Percentiles rank a stretch among this genome's conserved stretches.
These are phyloP conservation scores for Anguilla megastoma DNA, from an alignment of 2,797 vertebrate species.

Conservation along the genomic window DNA sequence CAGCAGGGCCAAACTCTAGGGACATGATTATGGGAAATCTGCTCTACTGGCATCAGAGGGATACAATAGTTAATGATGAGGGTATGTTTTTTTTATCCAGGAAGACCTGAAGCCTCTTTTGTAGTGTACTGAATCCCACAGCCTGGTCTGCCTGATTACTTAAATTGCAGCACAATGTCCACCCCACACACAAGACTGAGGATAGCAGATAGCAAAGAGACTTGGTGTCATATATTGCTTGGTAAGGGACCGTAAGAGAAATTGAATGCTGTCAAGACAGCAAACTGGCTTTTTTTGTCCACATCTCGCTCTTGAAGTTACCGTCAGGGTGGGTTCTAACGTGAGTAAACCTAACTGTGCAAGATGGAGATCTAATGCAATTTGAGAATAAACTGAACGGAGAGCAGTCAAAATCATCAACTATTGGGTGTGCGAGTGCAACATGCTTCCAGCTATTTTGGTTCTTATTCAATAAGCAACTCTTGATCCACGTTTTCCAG, in stretches of 20 bases:
- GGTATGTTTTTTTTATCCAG: background rate
- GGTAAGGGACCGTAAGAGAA: too few species aligned
- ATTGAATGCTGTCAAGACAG: background rate
- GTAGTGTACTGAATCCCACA: background rate
- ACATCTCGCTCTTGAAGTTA: background rate
- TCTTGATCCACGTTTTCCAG: constrained; percentile 20
- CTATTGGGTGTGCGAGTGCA: background rate
- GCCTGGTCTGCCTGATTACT: background rate
- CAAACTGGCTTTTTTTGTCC: background rate
- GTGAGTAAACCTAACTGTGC: background rate
- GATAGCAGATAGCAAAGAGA: background rate
- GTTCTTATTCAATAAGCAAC: constrained; percentile 21
- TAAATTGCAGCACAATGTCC: background rate
- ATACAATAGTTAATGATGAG: constrained; percentile 47
- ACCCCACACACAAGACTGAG: background rate
- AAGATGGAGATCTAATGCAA: background rate
- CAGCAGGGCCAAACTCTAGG: constrained; percentile 46
- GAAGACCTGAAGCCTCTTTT: background rate
- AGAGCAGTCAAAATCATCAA: background rate
- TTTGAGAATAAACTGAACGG: constrained; percentile 1
- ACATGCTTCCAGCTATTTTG: background rate
- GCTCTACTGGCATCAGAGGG: constrained; percentile 49
- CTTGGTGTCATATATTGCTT: background rate
- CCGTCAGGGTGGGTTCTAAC: background rate
- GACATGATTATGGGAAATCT: constrained; percentile 60